Conservation (phyloP, 2,888 invertebrate species). For the Coronaproctus castanopsis region DNA sequence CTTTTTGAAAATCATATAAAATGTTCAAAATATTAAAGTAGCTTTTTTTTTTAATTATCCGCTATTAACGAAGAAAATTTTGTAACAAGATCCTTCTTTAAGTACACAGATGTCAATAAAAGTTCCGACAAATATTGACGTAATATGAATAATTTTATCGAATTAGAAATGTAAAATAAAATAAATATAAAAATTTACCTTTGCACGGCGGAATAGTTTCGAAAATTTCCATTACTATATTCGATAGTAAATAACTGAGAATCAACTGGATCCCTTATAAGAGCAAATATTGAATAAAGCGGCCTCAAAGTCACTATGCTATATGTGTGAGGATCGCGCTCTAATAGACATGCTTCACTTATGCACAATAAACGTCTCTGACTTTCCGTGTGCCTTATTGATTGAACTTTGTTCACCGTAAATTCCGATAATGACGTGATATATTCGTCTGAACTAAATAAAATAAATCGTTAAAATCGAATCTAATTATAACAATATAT, state of each 20-base stretch:
- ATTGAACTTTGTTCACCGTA: conserved; percentile 74
- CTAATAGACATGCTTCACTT: conserved; percentile 84
- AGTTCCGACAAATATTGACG: too few relatives aligned
- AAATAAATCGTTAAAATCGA: too few relatives aligned
- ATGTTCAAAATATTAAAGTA: too few relatives aligned
- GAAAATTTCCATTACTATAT: conserved; percentile 72
- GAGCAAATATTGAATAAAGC: conserved; percentile 65
- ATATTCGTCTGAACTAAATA: conserved; percentile 78
- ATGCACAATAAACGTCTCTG: conserved; percentile 77
- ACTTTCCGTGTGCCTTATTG: conserved; percentile 59
- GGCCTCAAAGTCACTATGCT: conserved; percentile 73
- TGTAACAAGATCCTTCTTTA: too few relatives aligned
- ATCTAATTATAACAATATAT: too few relatives aligned
- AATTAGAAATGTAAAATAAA: too few relatives aligned
- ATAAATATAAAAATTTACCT: too few relatives aligned
- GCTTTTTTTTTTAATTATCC: too few relatives aligned
- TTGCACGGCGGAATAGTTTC: conserved; percentile 80
- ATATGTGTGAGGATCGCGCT: conserved; percentile 93
- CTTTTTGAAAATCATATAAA: too few relatives aligned
- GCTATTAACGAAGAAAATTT: too few relatives aligned
- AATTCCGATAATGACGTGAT: conserved; percentile 94
- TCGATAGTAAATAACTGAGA: conserved; percentile 87
- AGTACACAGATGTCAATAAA: too few relatives aligned
- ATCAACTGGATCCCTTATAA: conserved; percentile 72
- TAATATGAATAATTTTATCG: too few relatives aligned